Base-by-base conservation (phyloP, 2,797 vertebrate genomes). In the Acipenser oxyrinchus region DNA sequence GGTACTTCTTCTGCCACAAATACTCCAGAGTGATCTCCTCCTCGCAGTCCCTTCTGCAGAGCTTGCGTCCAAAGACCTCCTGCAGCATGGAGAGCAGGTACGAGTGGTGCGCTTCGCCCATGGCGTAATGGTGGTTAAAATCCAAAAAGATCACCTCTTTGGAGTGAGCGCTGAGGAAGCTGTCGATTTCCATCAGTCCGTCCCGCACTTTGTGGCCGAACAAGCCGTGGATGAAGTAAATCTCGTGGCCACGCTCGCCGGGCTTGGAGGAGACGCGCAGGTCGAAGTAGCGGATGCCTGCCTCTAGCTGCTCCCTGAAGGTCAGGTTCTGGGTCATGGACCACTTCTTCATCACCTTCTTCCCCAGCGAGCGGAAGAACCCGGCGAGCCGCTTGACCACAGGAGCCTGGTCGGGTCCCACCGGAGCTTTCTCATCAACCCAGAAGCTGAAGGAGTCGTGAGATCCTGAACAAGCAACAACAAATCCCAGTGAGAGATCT, bases 361-460 rank as follows among this genome's bases (percentile, higher is more conserved):
- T 99, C 63, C 95, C 94, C 69, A 96, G 75, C 51, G 94, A 89
- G 15, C 86, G 88, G 75, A 91, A 92, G 78, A 97, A 88, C 60
- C 84, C 90, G 68, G 92, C 93, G 48, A 99, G 86, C 73, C 93
- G 94, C 78, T 94, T 93, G 65, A 99, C 92, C 6, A 91, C 89
- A 6, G 76, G 81, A 71, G 90, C 94, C 84, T 99, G 96, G 81
- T 99, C 96, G 5, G 95, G 94, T 18, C 92, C 96, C 77, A 96
- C 95, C 0, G 96, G 96, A 71, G 96, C 94, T 11, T 93, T 89
- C 48, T 95, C 94, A 73, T 99, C 96, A 66, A 99, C 94, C 95
- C 94, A 99, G 82, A 91, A 99, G 69, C 94, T 99, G 79, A 99
- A 99, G 1, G 96, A 98, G 76, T 99, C 95, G 15, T 99, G 96